Percentiles rank a stretch among this genome's conserved stretches.
phyloP scores from a whole-genome alignment of 2,888 invertebrate genomes.

The Ornithoptera alexandrae region DNA sequence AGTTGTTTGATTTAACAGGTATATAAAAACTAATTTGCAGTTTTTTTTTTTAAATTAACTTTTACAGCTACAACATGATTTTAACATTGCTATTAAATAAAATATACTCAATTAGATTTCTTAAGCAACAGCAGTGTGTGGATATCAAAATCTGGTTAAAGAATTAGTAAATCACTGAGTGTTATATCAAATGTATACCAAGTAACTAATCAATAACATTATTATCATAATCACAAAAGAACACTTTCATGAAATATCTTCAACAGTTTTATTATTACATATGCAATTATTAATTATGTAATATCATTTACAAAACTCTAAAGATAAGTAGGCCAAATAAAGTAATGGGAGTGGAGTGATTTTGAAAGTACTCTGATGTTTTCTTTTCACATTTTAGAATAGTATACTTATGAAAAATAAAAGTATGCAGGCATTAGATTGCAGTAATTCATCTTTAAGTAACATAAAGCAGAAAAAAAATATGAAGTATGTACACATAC shows the following conservation, averaged over 20 bases:
- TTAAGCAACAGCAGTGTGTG: background rate
- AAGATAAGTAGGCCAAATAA: constrained; percentile 14
- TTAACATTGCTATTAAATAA: too few relatives aligned
- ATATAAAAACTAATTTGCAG: background rate
- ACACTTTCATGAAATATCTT: background rate
- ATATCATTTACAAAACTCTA: constrained; percentile 20
- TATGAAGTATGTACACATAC: background rate
- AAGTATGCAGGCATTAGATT: background rate
- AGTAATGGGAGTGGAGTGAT: constrained; percentile 1
- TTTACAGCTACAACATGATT: too few relatives aligned
- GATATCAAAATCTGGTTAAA: background rate
- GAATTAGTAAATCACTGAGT: background rate
- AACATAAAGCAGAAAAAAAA: too few relatives aligned
- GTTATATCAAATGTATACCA: background rate
- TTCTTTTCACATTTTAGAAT: background rate
- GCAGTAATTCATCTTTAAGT: background rate
- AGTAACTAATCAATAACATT: background rate
- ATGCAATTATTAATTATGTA: constrained; percentile 17
- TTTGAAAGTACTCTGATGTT: constrained; percentile 7
- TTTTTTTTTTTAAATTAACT: too few relatives aligned
- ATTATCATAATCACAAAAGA: background rate
- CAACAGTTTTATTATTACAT: background rate
- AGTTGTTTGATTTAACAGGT: background rate
- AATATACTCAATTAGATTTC: too few relatives aligned
- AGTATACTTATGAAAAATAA: background rate